Base-by-base conservation (phyloP, 2,888 invertebrate genomes). In the Phragmatobia fuliginosa region DNA sequence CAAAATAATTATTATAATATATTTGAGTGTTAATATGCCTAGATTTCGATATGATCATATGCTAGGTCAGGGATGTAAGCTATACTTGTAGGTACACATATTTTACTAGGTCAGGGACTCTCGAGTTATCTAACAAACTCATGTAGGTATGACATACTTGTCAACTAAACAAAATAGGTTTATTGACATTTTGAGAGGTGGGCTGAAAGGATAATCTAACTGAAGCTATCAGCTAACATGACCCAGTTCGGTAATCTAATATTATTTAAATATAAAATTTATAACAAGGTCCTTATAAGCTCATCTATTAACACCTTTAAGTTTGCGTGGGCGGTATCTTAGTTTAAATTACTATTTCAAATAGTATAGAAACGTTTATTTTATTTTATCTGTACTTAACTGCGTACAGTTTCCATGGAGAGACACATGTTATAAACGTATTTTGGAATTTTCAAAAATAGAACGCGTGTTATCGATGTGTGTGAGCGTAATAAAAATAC, bases 401-500 rank as follows among this genome's bases (percentile, higher is more conserved):
- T 21, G 31, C 33, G 58, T 25, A 21, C 58, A 25, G 21, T n/a
- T 49, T 68, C 18, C 78, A 82, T 80, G 80, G 82, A 63, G 70
- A 73, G 68, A 69, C 64, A 77, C 70, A 75, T 71, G 72, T 31
- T 64, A 52, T 33, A 36, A 21, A 8, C 14, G 18, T 41, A 63
- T 63, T 63, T 63, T 59, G 28, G 11, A 59, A 25, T n/a, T 63
- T 45, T 58, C 58, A 68, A 68, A 67, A 62, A 67, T 67, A 67
- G 67, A 67, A 38, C 62, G 56, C 18, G 4, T 49, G 52, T 61
- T 41, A 61, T 61, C n/a, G 18, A 61, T n/a, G 36, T 33, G 60
- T 61, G 67, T 61, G 33, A 28, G 25, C 28, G 31, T 36, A n/a
- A 28, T 36, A 59, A 66, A n/a, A 66, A 60, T 59, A 60, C 33